Conservation (phyloP, 2,888 invertebrate species). For the Parnassius smintheus region DNA sequence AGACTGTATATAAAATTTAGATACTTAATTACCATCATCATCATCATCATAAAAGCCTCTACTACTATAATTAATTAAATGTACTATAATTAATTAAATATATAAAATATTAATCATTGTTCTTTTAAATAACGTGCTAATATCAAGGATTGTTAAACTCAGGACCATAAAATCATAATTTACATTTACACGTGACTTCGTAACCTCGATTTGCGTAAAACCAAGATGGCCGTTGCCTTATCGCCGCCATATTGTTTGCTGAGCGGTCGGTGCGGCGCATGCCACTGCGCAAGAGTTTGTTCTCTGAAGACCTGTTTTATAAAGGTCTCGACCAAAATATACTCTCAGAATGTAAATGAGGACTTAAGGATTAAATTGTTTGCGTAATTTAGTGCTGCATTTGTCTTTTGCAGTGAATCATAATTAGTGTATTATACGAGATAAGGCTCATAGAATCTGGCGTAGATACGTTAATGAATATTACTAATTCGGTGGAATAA, state of each 20-base stretch:
- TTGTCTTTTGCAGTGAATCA: slow-evolving; percentile 35
- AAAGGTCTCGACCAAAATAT: slow-evolving; percentile 56
- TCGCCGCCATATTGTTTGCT: slow-evolving; percentile 74
- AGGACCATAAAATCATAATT: slow-evolving; percentile 51
- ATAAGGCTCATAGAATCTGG: slow-evolving; percentile 30
- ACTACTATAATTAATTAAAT: no score
- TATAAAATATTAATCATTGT: slow-evolving; percentile 7
- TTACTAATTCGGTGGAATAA: slow-evolving; percentile 24
- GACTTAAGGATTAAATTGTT: slow-evolving; percentile 51
- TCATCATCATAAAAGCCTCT: no score
- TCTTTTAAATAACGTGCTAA: slow-evolving; percentile 24
- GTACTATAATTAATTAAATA: no score
- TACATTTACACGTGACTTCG: slow-evolving; percentile 59
- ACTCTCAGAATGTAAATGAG: slow-evolving; percentile 61
- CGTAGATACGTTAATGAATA: slow-evolving; percentile 25
- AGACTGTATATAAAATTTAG: no score
- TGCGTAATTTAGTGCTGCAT: slow-evolving; percentile 38
- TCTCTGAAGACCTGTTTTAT: slow-evolving; percentile 71
- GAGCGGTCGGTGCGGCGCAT: slow-evolving; percentile 50
- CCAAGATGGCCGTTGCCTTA: slow-evolving; percentile 73
- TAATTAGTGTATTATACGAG: slow-evolving; percentile 34
- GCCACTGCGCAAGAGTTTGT: slow-evolving; percentile 73
- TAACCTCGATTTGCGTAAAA: slow-evolving; percentile 65
- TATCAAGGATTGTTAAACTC: slow-evolving; percentile 27
- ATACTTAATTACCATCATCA: no score